These are phyloP conservation scores for Xanthorhoe spadicearia DNA, from an alignment of 2,888 invertebrate genomes.

Conservation along the genomic window DNA sequence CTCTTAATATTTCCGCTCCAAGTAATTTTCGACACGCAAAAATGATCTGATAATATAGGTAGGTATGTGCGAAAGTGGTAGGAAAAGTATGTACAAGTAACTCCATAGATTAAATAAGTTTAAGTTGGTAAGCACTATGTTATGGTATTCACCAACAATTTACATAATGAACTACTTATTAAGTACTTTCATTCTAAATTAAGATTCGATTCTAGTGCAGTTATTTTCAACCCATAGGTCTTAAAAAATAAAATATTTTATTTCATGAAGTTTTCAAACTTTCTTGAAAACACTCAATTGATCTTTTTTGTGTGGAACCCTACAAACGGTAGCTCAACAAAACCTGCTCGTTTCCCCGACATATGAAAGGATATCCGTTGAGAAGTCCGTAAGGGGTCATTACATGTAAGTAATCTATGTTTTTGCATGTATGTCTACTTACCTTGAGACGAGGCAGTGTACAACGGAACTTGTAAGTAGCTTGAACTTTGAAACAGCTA, in stretches of 20 bases:
- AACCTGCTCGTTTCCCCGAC: conserved; percentile 64
- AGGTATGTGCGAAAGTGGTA: conserved; percentile 36
- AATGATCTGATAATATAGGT: conserved; percentile 56
- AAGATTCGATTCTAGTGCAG: too few species aligned
- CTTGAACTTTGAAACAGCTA: conserved; percentile 8
- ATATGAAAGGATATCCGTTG: conserved; percentile 80
- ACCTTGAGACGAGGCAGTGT: conserved; percentile 9
- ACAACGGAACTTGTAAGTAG: conserved; percentile 13
- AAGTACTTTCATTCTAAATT: neutral
- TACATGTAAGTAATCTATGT: conserved; percentile 64
- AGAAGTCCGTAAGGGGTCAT: conserved; percentile 69
- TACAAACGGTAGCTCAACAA: conserved; percentile 67
- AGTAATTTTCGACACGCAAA: conserved; percentile 80
- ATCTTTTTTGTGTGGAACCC: conserved; percentile 3
- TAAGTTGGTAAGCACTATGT: too few species aligned
- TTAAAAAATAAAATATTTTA: too few species aligned
- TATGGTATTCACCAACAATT: neutral
- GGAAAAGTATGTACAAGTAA: neutral
- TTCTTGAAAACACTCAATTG: too few species aligned
- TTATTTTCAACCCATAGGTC: too few species aligned
- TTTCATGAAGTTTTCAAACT: too few species aligned
- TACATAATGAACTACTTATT: neutral
- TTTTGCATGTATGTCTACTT: conserved; percentile 48
- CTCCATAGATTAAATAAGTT: neutral
- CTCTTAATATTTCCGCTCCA: conserved; percentile 56